These are phyloP conservation scores for Oikopleura albicans DNA, from an alignment of 23 tunicate genomes.

Conservation along the genomic window DNA sequence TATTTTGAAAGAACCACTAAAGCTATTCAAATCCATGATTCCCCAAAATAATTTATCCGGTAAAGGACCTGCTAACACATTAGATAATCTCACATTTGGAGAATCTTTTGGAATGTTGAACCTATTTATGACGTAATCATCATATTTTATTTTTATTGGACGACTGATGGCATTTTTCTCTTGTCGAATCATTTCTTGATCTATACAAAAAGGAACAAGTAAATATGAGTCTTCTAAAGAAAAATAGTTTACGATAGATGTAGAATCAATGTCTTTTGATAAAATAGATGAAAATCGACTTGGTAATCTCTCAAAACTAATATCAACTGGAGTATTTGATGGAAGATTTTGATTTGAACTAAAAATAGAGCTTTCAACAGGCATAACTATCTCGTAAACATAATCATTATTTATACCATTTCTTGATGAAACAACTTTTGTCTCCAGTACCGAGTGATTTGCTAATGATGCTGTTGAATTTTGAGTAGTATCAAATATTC, in stretches of 20 bases:
- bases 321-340: neutral
- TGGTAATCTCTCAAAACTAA: neutral
- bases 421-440: neutral
- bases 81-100: neutral
- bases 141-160: neutral
- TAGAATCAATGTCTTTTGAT: neutral
- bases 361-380: neutral
- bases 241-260: neutral
- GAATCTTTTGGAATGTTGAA: neutral
- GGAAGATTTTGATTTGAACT: neutral
- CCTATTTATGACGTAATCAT: neutral
- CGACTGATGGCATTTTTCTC: neutral
- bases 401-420: neutral
- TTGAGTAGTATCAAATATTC: neutral
- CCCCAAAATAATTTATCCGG: neutral
- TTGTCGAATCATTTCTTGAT: neutral
- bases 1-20: neutral
- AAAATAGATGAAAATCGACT: neutral
- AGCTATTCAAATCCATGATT: neutral
- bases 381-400: neutral
- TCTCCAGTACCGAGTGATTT: neutral
- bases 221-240: neutral
- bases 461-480: neutral
- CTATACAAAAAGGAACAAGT: neutral
- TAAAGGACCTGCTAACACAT: neutral